Evolutionary conservation across 1,140 invertebrate genomes (phyloP), one percentile per base, ranked within the genome.

Genomic region (Vollenhovia emeryi): DNA sequence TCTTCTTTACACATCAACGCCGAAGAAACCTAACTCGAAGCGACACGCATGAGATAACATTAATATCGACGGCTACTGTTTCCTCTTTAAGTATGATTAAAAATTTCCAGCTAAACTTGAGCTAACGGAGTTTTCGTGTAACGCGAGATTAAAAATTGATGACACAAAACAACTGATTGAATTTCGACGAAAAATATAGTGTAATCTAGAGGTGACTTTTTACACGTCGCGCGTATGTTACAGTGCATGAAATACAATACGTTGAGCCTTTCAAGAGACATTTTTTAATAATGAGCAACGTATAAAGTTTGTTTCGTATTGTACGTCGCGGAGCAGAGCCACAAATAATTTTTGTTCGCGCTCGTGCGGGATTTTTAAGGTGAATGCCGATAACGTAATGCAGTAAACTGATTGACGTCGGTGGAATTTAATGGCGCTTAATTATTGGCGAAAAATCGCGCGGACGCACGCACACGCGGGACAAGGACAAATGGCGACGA

Each of bases 381-480:
- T 43, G 57, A 59, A 82, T 59, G 78, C 66, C 66, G 66, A 82
- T 82, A 80, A 71, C 64, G 64, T 52, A 60, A 80, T 43, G 13
- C 27, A 71, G 78, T 57, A 71, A 80, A 71, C 78, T 80, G 78
- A 80, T 80, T 80, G 82, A 84, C 82, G 60, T 84, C 60, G 33
- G 71, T 27, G 74, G 86, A 89, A 89, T 89, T 89, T 87, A 85
- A 86, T 82, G 85, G 75, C 87, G 88, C 76, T 89, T 90, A 90
- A 90, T 90, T 87, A 89, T 89, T 82, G 83, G 84, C 60, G 79
- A 90, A 87, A 89, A 90, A 87, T 89, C 69, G 75, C 43, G 33
- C 15, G 66, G 40, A 45, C 64, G 50, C 57, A 74, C 30, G 64
- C 33, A 74, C 59, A 57, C 33, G 30, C 45, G 50, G 13, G 8